Base-by-base conservation (phyloP, 1,140 invertebrate genomes). In the Oncopeltus fasciatus region DNA sequence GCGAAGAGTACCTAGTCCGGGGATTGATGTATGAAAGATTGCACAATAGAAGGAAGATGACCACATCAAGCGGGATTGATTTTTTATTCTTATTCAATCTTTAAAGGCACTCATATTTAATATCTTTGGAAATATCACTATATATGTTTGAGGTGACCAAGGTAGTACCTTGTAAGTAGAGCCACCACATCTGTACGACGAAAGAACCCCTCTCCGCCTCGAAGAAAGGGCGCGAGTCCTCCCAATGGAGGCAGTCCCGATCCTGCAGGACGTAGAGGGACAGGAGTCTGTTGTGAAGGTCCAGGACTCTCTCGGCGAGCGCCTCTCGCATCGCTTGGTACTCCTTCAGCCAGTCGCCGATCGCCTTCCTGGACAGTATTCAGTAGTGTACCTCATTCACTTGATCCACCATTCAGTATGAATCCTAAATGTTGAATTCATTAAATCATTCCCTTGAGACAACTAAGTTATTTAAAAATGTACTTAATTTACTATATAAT, bases 81-180 rank as follows among this genome's bases (percentile, higher is more conserved):
- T n/a, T n/a, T n/a, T n/a, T n/a, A n/a, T n/a, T n/a, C n/a, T n/a
- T n/a, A n/a, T n/a, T n/a, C n/a, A n/a, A n/a, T n/a, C n/a, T n/a
- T n/a, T n/a, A n/a, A n/a, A n/a, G n/a, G n/a, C n/a, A n/a, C n/a
- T n/a, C n/a, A n/a, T n/a, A n/a, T n/a, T n/a, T n/a, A n/a, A n/a
- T n/a, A n/a, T n/a, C n/a, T n/a, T n/a, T n/a, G n/a, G n/a, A n/a
- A n/a, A n/a, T n/a, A n/a, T n/a, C n/a, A n/a, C n/a, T n/a, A n/a
- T n/a, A n/a, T n/a, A n/a, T n/a, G n/a, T n/a, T n/a, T n/a, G n/a
- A n/a, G n/a, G n/a, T n/a, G n/a, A n/a, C n/a, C n/a, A n/a, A n/a
- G n/a, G n/a, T n/a, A n/a, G n/a, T n/a, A 83, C 87, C 85, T 76
- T 87, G 80, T 82, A 91, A 87, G 68, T 90, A 90, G 2, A 88